phyloP scores from a whole-genome alignment of 1,140 invertebrate species.

The Littorina saxatilis region DNA sequence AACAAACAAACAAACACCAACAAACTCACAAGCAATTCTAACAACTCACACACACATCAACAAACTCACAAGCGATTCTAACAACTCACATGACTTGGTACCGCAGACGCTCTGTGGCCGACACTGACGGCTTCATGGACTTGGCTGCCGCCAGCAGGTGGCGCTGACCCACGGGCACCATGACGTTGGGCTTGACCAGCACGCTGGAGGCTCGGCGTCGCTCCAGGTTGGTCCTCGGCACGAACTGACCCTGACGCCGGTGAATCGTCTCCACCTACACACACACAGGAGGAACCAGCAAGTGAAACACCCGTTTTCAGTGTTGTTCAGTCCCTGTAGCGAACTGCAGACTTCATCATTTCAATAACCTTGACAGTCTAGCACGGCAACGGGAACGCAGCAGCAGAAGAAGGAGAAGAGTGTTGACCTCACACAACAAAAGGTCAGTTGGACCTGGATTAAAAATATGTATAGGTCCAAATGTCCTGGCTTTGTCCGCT shows the following conservation, averaged over 20 bases:
- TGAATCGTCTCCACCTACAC: slow-evolving; percentile 51
- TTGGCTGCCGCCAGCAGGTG: slow-evolving; percentile 79
- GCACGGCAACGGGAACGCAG: too few species aligned
- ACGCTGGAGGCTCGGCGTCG: slow-evolving; percentile 43
- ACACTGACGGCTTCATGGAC: slow-evolving; percentile 83
- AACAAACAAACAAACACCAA: background rate
- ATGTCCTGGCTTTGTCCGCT: too few species aligned
- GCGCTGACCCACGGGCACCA: slow-evolving; percentile 70
- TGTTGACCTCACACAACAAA: too few species aligned
- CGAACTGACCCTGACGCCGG: slow-evolving; percentile 33
- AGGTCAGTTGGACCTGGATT: too few species aligned
- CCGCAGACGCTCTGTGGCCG: slow-evolving; percentile 79
- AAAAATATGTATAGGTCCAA: too few species aligned
- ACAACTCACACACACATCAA: background rate
- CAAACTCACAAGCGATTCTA: background rate
- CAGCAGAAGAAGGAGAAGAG: too few species aligned
- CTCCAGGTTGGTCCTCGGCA: slow-evolving; percentile 38
- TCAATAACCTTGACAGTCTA: too few species aligned
- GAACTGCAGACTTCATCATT: too few species aligned
- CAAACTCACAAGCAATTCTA: background rate
- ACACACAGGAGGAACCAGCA: too few species aligned
- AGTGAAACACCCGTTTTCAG: too few species aligned
- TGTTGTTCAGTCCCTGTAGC: too few species aligned
- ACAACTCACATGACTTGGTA: slow-evolving; percentile 79
- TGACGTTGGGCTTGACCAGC: slow-evolving; percentile 28